A percentile compares a stretch with the other conserved stretches of the same genome.
Conservation (phyloP, 2,888 invertebrate species). For the Caenorhabditis sp. region DNA sequence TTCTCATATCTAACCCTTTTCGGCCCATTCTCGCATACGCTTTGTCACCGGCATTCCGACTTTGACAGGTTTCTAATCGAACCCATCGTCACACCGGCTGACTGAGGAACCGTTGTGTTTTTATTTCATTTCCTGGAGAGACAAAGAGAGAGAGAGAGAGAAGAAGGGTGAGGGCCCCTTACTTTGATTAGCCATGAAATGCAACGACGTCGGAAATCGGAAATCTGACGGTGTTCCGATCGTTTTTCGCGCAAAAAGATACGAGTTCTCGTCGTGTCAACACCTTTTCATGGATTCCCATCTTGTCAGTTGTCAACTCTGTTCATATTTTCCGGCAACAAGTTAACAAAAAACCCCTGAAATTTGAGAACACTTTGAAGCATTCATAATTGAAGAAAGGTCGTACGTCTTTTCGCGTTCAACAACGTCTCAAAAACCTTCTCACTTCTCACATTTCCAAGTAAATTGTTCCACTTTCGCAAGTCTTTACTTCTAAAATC, state of each 20-base stretch:
- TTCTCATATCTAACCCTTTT: slow-evolving; percentile 23
- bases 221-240: background rate
- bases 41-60: slow-evolving; percentile 24
- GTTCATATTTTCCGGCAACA: too few species aligned
- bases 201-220: slow-evolving; percentile 15
- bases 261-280: too few species aligned
- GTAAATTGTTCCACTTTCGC: background rate
- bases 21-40: slow-evolving; percentile 35
- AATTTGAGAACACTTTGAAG: too few species aligned
- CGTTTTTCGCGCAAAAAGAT: too few species aligned
- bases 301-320: too few species aligned
- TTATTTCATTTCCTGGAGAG: slow-evolving; percentile 22
- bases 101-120: background rate
- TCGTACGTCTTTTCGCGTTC: background rate
- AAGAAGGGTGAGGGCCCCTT: too few species aligned
- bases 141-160: too few species aligned
- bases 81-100: slow-evolving; percentile 23
- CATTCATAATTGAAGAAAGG: background rate
- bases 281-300: too few species aligned
- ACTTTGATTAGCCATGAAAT: slow-evolving; percentile 51
- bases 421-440: background rate
- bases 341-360: too few species aligned
- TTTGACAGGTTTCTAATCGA: slow-evolving; percentile 49
- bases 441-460: background rate
- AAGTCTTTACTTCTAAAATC: slow-evolving; percentile 6